Evolutionary conservation across 2,113 vertebrate genomes (phyloP).

Genomic region (Oncorhynchus tshawytscha): DNA sequence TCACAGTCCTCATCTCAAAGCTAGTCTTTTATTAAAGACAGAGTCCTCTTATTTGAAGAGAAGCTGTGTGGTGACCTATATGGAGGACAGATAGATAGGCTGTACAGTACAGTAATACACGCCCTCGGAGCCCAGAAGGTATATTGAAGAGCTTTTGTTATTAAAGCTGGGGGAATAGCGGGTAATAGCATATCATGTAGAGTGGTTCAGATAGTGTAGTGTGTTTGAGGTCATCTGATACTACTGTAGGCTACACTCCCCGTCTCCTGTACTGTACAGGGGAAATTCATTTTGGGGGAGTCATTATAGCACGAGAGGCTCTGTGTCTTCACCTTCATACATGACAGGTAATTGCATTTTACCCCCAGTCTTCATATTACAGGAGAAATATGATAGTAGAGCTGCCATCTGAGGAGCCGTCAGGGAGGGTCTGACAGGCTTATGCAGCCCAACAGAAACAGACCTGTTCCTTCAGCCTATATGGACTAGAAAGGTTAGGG

Average conservation of each 20-base stretch:
- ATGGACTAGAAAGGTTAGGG: constrained; percentile 14
- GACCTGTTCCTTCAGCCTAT: constrained; percentile 38
- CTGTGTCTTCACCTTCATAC: constrained; percentile 58
- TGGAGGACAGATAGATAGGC: neutral
- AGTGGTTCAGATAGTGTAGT: constrained; percentile 30
- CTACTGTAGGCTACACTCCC: neutral
- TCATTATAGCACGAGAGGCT: constrained; percentile 51
- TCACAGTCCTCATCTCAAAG: neutral
- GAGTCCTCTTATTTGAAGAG: neutral
- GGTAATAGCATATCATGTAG: constrained; percentile 31
- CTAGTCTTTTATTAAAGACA: neutral
- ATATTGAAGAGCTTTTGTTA: constrained; percentile 26
- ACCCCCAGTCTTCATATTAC: constrained; percentile 38
- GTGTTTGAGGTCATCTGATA: constrained; percentile 37
- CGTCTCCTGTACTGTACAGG: constrained; percentile 29
- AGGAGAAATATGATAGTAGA: constrained; percentile 51
- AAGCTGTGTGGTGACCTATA: neutral
- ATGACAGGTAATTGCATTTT: constrained; percentile 59
- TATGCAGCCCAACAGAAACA: constrained; percentile 55
- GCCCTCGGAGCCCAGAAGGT: constrained; percentile 8
- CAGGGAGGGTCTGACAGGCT: constrained; percentile 58
- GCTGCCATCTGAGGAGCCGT: constrained; percentile 39
- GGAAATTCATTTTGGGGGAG: constrained; percentile 42
- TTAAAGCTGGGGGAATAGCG: constrained; percentile 29
- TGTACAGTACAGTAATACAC: constrained; percentile 8